Conservation (phyloP, 2,113 vertebrate genomes). For the Clarias macrocephalus region DNA sequence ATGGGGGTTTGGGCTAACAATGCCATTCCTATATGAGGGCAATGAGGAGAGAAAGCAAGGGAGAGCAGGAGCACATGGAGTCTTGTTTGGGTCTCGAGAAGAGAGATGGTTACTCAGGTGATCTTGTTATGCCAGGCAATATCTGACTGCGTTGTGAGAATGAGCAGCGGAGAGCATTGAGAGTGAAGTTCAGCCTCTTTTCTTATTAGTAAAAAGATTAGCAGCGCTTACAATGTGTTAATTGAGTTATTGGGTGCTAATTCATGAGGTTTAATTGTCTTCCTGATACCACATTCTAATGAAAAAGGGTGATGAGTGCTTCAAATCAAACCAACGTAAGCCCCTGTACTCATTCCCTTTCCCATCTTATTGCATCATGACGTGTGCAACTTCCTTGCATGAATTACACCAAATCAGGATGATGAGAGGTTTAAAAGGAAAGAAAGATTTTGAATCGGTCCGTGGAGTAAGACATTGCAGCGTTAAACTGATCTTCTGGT, state of each 20-base stretch:
- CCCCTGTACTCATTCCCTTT: neutral
- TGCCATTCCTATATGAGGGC: constrained; percentile 47
- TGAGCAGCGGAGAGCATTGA: neutral
- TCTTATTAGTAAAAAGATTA: neutral
- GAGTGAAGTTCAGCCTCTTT: neutral
- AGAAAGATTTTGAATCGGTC: neutral
- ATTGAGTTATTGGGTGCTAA: constrained; percentile 1
- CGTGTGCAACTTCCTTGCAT: neutral
- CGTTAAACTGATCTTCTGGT: constrained; percentile 9
- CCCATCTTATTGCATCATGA: constrained; percentile 11
- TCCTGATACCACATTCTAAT: neutral
- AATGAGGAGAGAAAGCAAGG: constrained; percentile 35
- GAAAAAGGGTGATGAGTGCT: constrained; percentile 2
- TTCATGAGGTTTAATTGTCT: constrained; percentile 5
- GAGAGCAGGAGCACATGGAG: neutral
- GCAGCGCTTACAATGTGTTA: neutral
- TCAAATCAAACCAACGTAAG: neutral
- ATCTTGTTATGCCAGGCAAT: constrained; percentile 2
- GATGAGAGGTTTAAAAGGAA: constrained; percentile 15
- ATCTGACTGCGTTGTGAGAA: neutral
- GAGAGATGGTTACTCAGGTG: constrained; percentile 9
- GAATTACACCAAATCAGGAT: neutral
- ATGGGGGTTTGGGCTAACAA: constrained; percentile 56
- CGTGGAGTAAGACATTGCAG: neutral
- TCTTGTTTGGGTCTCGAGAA: constrained; percentile 10